Conservation (phyloP, 2,888 invertebrate genomes). For the Prosapia bicincta region DNA sequence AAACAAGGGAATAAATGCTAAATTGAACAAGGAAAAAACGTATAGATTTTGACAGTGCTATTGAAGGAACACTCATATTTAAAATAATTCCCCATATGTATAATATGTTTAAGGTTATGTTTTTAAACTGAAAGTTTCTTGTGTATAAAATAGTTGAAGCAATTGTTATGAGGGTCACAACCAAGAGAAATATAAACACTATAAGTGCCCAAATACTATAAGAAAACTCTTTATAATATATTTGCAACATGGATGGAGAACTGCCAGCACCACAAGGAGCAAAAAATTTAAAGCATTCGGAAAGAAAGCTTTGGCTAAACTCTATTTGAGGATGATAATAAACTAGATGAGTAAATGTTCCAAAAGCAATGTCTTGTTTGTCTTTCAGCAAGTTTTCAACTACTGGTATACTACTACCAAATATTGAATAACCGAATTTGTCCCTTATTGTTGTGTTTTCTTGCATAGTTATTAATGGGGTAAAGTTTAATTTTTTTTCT, state of each 20-base stretch:
- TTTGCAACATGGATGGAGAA: not conserved
- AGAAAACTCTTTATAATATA: constrained; percentile 6
- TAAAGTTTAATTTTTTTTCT: constrained; percentile 9
- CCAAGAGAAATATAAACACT: not conserved
- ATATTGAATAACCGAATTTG: constrained; percentile 7
- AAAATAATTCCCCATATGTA: not conserved
- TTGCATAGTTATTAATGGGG: not conserved
- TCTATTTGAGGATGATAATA: not conserved
- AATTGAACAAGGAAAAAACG: not conserved
- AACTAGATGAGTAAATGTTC: constrained; percentile 8
- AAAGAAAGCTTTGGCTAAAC: not conserved
- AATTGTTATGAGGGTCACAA: not conserved
- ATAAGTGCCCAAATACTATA: constrained; percentile 2
- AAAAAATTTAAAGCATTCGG: constrained; percentile 9
- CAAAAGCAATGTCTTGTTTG: constrained; percentile 12
- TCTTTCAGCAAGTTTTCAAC: not conserved
- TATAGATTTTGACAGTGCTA: not conserved
- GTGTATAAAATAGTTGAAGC: not conserved
- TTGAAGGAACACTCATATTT: not conserved
- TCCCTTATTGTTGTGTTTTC: constrained; percentile 5
- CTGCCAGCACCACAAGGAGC: not conserved
- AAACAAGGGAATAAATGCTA: constrained; percentile 4
- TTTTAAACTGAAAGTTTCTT: not conserved
- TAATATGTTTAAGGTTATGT: not conserved
- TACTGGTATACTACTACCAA: not conserved